Conservation (phyloP, 2,113 vertebrate genomes). For the Psophia crepitans region DNA sequence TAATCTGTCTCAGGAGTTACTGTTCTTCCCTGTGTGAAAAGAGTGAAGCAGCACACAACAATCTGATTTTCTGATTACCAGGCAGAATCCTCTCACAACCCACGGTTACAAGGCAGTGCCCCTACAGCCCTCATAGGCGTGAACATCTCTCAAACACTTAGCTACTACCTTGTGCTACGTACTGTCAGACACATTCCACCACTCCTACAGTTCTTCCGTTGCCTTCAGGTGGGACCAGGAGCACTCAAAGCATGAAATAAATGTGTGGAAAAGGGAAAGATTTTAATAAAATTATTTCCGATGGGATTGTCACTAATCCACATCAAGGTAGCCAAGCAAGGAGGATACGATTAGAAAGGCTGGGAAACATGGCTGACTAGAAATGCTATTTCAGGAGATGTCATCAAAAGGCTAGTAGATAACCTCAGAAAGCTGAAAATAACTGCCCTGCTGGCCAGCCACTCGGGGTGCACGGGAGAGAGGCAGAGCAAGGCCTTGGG, state of each 20-base stretch:
- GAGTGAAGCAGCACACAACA: background rate
- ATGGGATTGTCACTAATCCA: background rate
- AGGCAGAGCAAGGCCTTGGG: constrained; percentile 57
- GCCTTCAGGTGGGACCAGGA: background rate
- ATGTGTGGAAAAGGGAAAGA: background rate
- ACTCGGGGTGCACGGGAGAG: constrained; percentile 33
- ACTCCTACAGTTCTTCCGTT: background rate
- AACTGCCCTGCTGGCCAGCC: constrained; percentile 72
- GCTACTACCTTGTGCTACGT: background rate
- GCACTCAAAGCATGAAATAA: constrained; percentile 33
- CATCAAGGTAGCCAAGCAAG: constrained; percentile 7
- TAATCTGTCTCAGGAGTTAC: background rate
- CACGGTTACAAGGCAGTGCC: background rate
- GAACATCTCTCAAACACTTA: background rate
- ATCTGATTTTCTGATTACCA: background rate
- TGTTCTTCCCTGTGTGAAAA: background rate
- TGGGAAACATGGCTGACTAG: constrained; percentile 80
- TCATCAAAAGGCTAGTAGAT: constrained; percentile 78
- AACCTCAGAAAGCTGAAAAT: constrained; percentile 84
- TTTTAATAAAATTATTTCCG: constrained; percentile 38
- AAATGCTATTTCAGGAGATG: constrained; percentile 81
- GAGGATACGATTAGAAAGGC: constrained; percentile 54
- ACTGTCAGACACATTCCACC: background rate
- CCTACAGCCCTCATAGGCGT: background rate
- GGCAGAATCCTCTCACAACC: background rate